Base-by-base conservation (phyloP, 2,797 vertebrate genomes). In the Nasua narica region DNA sequence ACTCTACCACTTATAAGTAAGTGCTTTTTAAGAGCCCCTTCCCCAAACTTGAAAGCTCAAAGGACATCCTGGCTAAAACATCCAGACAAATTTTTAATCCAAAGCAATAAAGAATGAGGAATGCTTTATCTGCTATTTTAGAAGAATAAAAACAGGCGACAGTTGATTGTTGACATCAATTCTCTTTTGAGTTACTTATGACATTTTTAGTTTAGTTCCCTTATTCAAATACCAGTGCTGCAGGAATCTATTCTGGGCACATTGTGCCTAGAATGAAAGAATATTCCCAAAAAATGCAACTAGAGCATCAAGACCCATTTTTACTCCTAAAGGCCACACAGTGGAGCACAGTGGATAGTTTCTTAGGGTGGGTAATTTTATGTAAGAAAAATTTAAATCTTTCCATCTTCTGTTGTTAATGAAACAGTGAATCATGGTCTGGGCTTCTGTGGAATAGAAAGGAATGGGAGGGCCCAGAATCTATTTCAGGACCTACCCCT, bases 181-280 rank as follows among this genome's bases (percentile, higher is more conserved):
- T 90, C 23, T 72, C 43, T 74, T 97, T 89, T 65, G 16, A 84
- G 15, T 86, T 60, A 82, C 37, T 93, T 87, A 37, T 1, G 62
- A 81, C 23, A 86, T 85, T 97, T 97, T 96, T 87, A 83, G 43
- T 93, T 87, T 69, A 56, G n/a, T 94, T 93, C 18, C 70, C n/a
- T 78, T 54, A 79, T 79, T 87, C 58, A 96, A 95, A 83, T 74
- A 32, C 10, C 40, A 86, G 15, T 91, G 58, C 2, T 14, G 9
- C n/a, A 95, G 78, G 62, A 60, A 25, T 95, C 95, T 97, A 79
- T 96, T 98, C 97, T 94, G 94, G 69, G 79, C 60, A 56, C 56
- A 83, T 87, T 93, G 86, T 60, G 32, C 40, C 88, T 0, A 76
- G 16, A 67, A 96, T 74, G 48, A 95, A 92, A 96, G 65, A 92